Conservation (phyloP, 64 coral and sea anemone genomes). For the Anthopleura sola region DNA sequence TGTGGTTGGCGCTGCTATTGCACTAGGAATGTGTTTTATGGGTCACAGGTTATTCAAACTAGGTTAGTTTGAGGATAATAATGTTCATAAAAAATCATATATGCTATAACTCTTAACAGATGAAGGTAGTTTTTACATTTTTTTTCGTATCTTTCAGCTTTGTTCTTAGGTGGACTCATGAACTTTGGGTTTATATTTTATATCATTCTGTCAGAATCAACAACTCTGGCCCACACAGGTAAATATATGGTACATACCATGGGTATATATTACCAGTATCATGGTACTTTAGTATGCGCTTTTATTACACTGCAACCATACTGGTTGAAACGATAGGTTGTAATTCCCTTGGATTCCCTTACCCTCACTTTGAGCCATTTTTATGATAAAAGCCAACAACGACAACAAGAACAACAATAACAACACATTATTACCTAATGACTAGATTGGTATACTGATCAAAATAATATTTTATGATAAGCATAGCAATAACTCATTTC, state of each 20-base stretch:
- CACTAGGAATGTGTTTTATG: conserved; percentile 64
- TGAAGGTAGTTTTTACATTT: not conserved
- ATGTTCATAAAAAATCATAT: no score
- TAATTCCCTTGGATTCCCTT: no score
- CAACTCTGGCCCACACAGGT: conserved; percentile 48
- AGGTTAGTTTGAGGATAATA: conserved; percentile 33
- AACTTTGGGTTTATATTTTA: conserved; percentile 73
- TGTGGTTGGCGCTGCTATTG: conserved; percentile 50
- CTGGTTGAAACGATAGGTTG: no score
- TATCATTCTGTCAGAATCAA: conserved; percentile 60
- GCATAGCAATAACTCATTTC: no score
- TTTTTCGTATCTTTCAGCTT: conserved; percentile 54
- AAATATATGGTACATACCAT: not conserved
- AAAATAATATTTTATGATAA: no score
- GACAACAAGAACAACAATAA: no score
- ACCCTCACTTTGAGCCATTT: no score
- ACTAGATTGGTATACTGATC: not conserved
- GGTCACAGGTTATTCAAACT: conserved; percentile 77
- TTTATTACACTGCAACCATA: no score
- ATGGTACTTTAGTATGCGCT: not conserved
- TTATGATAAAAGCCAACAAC: no score
- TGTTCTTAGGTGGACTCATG: conserved; percentile 75
- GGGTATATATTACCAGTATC: no score
- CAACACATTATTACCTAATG: no score
- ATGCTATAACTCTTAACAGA: not conserved